Evolutionary conservation across 2,888 invertebrate genomes (phyloP).

Genomic region (Ganaspis brasiliensis): DNA sequence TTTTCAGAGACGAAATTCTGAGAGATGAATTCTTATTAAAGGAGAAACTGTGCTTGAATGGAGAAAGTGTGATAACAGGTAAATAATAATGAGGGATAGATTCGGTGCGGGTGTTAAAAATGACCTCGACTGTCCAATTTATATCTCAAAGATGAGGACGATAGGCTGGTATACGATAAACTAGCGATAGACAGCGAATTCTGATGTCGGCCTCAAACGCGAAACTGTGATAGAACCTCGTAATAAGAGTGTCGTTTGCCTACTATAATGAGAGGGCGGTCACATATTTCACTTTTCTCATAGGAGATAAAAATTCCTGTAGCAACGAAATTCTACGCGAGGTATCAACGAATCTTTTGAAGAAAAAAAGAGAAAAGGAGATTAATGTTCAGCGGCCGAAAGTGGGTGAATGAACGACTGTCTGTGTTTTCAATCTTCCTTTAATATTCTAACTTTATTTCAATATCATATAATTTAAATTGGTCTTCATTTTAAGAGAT

Average conservation of each 20-base stretch:
- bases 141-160: conserved; percentile 42
- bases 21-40: not conserved
- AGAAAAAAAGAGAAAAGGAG: conserved; percentile 34
- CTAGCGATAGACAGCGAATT: conserved; percentile 52
- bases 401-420: conserved; percentile 23
- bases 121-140: conserved; percentile 27
- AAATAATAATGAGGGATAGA: conserved; percentile 17
- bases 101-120: conserved; percentile 42
- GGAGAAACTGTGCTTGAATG: conserved; percentile 33
- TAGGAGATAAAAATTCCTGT: conserved; percentile 43
- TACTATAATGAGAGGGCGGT: conserved; percentile 57
- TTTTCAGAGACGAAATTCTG: not conserved
- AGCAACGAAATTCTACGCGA: conserved; percentile 31
- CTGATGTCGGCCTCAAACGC: conserved; percentile 60
- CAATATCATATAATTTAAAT: not conserved
- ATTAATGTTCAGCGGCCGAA: conserved; percentile 39
- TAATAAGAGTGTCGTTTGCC: conserved; percentile 66
- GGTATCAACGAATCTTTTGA: conserved; percentile 41
- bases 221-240: conserved; percentile 79
- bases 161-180: conserved; percentile 34
- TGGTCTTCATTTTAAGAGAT: not conserved
- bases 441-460: not conserved
- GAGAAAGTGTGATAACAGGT: conserved; percentile 32
- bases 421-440: conserved; percentile 38
- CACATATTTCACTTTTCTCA: conserved; percentile 56